Conservation (phyloP, 1,140 invertebrate genomes). For the Aphis gossypii region DNA sequence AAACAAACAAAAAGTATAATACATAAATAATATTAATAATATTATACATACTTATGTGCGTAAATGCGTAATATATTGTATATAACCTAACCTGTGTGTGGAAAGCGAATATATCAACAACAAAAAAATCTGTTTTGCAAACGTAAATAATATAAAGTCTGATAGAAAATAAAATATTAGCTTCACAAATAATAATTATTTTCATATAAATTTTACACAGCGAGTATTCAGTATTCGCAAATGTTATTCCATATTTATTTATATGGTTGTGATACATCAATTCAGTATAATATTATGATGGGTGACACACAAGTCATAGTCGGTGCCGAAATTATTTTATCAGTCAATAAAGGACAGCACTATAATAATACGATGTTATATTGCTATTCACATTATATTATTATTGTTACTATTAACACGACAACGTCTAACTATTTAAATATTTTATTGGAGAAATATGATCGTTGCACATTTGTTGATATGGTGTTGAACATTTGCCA, state of each 20-base stretch:
- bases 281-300: background rate
- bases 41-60: background rate
- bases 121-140: no score
- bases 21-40: background rate
- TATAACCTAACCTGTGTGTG: no score
- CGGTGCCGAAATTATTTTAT: background rate
- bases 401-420: background rate
- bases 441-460: background rate
- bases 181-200: no score
- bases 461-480: background rate
- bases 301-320: background rate
- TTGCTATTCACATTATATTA: background rate
- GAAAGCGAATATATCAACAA: no score
- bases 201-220: no score
- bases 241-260: no score
- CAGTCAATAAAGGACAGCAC: background rate
- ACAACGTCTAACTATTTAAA: background rate
- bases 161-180: no score
- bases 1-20: background rate
- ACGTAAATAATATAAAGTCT: no score
- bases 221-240: no score
- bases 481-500: slow-evolving; percentile 28
- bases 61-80: background rate
- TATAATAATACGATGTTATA: background rate
- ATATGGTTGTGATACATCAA: no score